Evolutionary conservation across 2,113 vertebrate genomes (phyloP).

Genomic region (Syngnathus scovelli): DNA sequence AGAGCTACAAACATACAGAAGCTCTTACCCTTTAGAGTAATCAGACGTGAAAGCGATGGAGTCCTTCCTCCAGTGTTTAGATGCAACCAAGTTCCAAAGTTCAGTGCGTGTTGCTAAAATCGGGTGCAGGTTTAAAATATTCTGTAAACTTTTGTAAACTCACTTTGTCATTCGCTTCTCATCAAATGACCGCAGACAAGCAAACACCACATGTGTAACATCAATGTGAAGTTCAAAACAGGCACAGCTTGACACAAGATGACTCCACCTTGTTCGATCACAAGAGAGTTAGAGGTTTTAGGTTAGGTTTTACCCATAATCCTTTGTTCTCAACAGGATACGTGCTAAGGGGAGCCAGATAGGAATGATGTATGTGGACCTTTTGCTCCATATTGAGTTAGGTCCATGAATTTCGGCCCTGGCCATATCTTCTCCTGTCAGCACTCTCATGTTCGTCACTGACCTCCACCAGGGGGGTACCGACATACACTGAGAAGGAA

Average conservation of each 20-base stretch:
- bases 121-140: constrained; percentile 28
- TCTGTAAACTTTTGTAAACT: constrained; percentile 42
- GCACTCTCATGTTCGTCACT: constrained; percentile 52
- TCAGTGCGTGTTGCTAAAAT: constrained; percentile 24
- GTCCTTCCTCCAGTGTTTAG: constrained; percentile 10
- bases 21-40: constrained; percentile 20
- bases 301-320: constrained; percentile 36
- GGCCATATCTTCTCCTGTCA: constrained; percentile 58
- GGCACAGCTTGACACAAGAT: constrained; percentile 25
- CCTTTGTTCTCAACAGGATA: constrained; percentile 33
- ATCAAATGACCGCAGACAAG: constrained; percentile 44
- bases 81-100: constrained; percentile 7
- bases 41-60: neutral
- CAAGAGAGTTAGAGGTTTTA: constrained; percentile 29
- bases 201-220: constrained; percentile 38
- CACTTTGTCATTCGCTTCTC: neutral
- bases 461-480: constrained; percentile 24
- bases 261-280: constrained; percentile 28
- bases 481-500: constrained; percentile 9
- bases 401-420: constrained; percentile 38
- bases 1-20: constrained; percentile 34
- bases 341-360: constrained; percentile 19
- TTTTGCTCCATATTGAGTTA: constrained; percentile 25
- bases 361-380: constrained; percentile 46
- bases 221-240: constrained; percentile 21